Conservation (phyloP, 2,888 invertebrate genomes). For the Lycophotia porphyrea region DNA sequence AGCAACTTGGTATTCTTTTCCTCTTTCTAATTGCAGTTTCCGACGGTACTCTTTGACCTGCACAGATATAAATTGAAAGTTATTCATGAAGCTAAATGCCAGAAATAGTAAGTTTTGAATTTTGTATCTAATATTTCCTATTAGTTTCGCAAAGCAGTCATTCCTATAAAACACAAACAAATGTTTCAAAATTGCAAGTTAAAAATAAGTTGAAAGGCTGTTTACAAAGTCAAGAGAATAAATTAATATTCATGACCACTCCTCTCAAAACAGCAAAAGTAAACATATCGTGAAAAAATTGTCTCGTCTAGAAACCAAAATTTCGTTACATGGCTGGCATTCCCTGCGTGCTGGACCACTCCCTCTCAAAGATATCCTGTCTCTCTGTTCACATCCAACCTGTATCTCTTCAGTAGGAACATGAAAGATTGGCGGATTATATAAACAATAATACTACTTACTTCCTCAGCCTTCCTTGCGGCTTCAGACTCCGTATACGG, state of each 20-base stretch:
- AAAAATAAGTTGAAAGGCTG: background rate
- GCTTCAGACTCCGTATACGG: slow-evolving; percentile 86
- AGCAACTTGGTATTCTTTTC: slow-evolving; percentile 93
- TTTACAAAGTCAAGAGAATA: background rate
- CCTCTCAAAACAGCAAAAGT: background rate
- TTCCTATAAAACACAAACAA: background rate
- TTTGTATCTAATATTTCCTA: no score
- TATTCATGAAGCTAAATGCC: background rate
- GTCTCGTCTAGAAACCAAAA: background rate
- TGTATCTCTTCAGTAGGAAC: background rate
- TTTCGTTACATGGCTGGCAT: background rate
- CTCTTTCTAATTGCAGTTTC: slow-evolving; percentile 92
- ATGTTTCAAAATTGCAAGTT: background rate
- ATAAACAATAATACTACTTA: slow-evolving; percentile 59
- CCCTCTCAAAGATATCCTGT: background rate
- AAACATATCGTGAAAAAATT: background rate
- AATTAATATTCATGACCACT: background rate
- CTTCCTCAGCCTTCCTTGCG: slow-evolving; percentile 81
- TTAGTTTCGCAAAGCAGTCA: background rate
- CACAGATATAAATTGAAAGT: background rate
- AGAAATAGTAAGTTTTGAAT: background rate
- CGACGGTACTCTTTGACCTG: slow-evolving; percentile 90
- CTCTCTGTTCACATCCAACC: background rate
- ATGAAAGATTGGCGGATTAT: background rate
- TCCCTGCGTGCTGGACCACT: background rate